Evolutionary conservation across 1,140 invertebrate species (phyloP).

Genomic region (Hetaerina americana): DNA sequence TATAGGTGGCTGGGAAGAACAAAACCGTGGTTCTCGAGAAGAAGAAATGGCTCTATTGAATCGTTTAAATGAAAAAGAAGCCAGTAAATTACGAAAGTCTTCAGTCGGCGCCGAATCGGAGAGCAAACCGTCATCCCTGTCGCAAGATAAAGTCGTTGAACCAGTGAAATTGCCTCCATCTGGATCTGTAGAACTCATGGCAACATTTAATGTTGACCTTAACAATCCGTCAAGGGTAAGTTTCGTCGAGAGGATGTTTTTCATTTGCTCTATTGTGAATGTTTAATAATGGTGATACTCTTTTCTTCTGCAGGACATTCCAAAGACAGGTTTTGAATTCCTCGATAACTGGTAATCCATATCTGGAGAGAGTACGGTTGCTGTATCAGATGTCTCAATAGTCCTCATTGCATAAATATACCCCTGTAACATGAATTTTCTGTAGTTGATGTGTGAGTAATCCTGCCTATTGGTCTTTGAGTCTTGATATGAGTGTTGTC

Average conservation of each 20-base stretch:
- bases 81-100: conserved; percentile 25
- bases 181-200: conserved; percentile 21
- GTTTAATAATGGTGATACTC: neutral
- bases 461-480: no score
- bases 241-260: conserved; percentile 16
- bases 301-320: conserved; percentile 30
- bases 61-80: neutral
- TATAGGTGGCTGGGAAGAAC: neutral
- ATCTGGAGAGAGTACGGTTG: neutral
- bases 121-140: neutral
- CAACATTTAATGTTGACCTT: conserved; percentile 13
- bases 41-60: conserved; percentile 23
- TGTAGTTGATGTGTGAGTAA: no score
- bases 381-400: no score
- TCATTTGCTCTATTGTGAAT: neutral
- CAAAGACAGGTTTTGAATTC: conserved; percentile 62
- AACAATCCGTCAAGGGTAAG: conserved; percentile 7
- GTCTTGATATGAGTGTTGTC: no score
- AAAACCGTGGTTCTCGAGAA: conserved; percentile 15
- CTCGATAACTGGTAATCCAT: conserved; percentile 50
- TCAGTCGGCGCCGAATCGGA: conserved; percentile 26
- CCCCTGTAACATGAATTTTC: no score
- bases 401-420: no score
- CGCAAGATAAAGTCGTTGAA: neutral
- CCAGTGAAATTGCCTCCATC: neutral